Evolutionary conservation across 2,113 vertebrate species (phyloP).

Genomic region (Cynocephalus volans): DNA sequence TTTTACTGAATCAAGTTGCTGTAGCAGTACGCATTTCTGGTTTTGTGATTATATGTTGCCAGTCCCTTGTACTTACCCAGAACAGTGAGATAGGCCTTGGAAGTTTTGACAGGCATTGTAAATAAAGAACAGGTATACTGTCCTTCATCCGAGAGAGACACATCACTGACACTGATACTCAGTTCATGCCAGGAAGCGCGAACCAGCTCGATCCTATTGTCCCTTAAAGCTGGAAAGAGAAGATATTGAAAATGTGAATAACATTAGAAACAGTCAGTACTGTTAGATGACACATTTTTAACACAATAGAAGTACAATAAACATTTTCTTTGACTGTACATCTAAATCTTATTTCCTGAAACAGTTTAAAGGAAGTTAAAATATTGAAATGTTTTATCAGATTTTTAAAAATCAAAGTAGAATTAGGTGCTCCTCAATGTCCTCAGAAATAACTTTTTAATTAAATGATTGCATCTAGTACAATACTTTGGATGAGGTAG

Average conservation of each 20-base stretch:
- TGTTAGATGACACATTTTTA: background rate
- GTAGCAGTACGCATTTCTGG: background rate
- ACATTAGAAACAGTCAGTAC: accelerated
- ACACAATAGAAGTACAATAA: background rate
- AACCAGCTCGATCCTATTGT: slow-evolving; percentile 98
- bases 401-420: slow-evolving; percentile 29
- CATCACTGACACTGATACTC: slow-evolving; percentile 96
- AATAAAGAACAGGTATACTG: slow-evolving; percentile 99
- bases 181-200: slow-evolving; percentile 97
- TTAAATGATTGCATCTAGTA: slow-evolving; percentile 63
- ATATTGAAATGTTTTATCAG: slow-evolving; percentile 33
- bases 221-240: slow-evolving; percentile 93
- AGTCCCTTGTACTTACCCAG: slow-evolving; percentile 91
- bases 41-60: background rate
- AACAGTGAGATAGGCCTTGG: slow-evolving; percentile 98
- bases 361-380: background rate
- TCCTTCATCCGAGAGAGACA: slow-evolving; percentile 97
- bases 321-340: background rate
- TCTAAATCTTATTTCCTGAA: background rate
- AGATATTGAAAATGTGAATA: slow-evolving; percentile 47
- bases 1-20: background rate
- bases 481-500: background rate
- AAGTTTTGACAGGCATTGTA: slow-evolving; percentile 99
- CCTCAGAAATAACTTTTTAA: slow-evolving; percentile 33
- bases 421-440: slow-evolving; percentile 20